Conservation (phyloP, 2,113 vertebrate species). For the Gobio gobio region DNA sequence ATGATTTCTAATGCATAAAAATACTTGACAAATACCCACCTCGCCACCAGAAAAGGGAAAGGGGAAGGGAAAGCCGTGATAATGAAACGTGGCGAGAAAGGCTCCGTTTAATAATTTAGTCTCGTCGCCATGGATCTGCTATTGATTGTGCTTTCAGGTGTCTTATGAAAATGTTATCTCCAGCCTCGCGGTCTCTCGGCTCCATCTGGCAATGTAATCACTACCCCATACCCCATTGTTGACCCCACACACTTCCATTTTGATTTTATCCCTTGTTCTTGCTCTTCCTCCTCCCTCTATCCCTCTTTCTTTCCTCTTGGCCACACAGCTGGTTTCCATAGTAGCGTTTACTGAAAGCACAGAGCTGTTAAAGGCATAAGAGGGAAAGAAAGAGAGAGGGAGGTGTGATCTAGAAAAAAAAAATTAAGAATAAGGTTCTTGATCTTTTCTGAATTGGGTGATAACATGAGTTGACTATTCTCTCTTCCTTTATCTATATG, state of each 20-base stretch:
- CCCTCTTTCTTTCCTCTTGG: conserved; percentile 47
- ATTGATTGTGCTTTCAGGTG: conserved; percentile 87
- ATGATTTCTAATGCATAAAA: conserved; percentile 69
- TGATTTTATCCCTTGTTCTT: conserved; percentile 66
- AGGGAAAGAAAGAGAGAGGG: conserved; percentile 23
- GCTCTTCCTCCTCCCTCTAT: conserved; percentile 33
- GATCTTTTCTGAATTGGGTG: conserved; percentile 18
- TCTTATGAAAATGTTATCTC: conserved; percentile 83
- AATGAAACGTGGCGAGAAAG: conserved; percentile 77
- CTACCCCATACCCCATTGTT: conserved; percentile 66
- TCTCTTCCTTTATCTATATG: not conserved
- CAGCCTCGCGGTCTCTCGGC: conserved; percentile 72
- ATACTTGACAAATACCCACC: conserved; percentile 72
- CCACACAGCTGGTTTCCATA: conserved; percentile 67
- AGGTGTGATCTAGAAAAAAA: conserved; percentile 19
- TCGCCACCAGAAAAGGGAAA: conserved; percentile 62
- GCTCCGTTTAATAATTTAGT: conserved; percentile 90
- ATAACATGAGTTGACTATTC: not conserved
- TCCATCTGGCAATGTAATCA: conserved; percentile 85
- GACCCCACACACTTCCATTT: conserved; percentile 74
- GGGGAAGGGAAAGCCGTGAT: conserved; percentile 79
- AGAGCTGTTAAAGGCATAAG: conserved; percentile 57
- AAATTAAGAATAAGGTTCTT: not conserved
- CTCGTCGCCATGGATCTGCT: conserved; percentile 80
- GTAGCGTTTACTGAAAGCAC: conserved; percentile 72